A percentile compares a stretch with the other conserved stretches of the same genome.
phyloP scores from a whole-genome alignment of 2,113 vertebrate genomes.

The Chascanopsetta lugubris region DNA sequence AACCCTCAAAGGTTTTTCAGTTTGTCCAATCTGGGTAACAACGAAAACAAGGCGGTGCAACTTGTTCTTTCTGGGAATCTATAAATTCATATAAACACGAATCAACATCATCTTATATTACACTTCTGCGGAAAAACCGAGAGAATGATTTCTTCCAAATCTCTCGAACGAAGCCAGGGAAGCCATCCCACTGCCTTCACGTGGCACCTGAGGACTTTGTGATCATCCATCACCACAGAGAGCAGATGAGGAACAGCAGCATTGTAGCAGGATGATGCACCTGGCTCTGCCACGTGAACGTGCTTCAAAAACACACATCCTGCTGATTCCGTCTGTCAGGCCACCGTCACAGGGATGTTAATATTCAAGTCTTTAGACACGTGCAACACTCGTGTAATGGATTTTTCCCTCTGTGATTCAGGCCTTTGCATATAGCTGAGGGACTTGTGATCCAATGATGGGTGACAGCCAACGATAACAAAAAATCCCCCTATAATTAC shows the following conservation, averaged over 20 bases:
- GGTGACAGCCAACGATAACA: conserved; percentile 74
- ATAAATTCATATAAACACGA: no score
- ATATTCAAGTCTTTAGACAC: conserved; percentile 68
- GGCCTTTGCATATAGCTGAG: conserved; percentile 53
- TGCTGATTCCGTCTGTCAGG: conserved; percentile 63
- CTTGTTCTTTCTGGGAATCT: no score
- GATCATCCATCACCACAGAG: conserved; percentile 39
- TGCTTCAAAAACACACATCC: conserved; percentile 29
- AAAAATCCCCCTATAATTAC: conserved; percentile 68
- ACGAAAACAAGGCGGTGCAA: no score
- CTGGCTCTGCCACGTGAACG: conserved; percentile 69
- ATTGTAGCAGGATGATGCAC: conserved; percentile 64
- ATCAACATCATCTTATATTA: no score
- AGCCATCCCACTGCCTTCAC: conserved; percentile 12
- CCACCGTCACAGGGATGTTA: conserved; percentile 63
- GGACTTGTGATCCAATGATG: conserved; percentile 69
- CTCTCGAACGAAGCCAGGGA: conserved; percentile 27
- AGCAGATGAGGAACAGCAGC: conserved; percentile 55
- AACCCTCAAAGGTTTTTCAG: no score
- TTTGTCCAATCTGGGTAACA: no score
- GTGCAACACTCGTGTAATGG: conserved; percentile 58
- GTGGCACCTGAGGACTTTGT: conserved; percentile 43
- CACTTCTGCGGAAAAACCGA: no score
- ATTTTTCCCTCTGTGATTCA: conserved; percentile 53
- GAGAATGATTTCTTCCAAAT: conserved; percentile 9